A percentile compares a stretch with the other conserved stretches of the same genome.
These are phyloP conservation scores for Meda fulgida DNA, from an alignment of 2,797 vertebrate genomes.

Conservation along the genomic window DNA sequence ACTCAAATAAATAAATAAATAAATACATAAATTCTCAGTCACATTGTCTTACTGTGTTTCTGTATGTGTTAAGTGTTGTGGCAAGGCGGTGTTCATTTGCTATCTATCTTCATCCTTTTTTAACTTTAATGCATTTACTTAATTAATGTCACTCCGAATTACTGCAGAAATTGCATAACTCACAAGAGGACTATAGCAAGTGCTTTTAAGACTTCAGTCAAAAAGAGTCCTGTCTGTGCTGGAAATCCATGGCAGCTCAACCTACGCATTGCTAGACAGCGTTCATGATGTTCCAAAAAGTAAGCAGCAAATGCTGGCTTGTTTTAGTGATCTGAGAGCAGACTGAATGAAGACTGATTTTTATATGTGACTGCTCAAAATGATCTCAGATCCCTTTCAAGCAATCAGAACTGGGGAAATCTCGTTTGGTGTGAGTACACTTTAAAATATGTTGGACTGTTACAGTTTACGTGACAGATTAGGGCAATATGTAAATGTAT, in stretches of 20 bases:
- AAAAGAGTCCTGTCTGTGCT: background rate
- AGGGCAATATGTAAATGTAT: no score
- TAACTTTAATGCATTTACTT: slow-evolving; percentile 8
- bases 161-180: background rate
- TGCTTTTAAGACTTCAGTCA: background rate
- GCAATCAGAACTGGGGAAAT: background rate
- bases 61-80: slow-evolving; percentile 3
- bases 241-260: background rate
- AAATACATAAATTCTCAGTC: no score
- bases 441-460: background rate
- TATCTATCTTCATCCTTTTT: background rate
- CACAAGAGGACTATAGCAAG: background rate
- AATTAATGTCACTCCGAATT: slow-evolving; percentile 6
- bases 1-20: slow-evolving; percentile 59
- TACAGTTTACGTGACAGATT: background rate
- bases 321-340: slow-evolving; percentile 5
- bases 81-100: background rate
- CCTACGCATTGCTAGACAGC: background rate
- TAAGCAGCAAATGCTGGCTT: background rate
- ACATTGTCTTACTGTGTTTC: slow-evolving; percentile 58
- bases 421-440: background rate
- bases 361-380: background rate
- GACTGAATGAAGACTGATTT: background rate
- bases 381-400: no score
- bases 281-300: background rate